Base-by-base conservation (phyloP, 2,113 vertebrate genomes). In the Lates calcarifer region DNA sequence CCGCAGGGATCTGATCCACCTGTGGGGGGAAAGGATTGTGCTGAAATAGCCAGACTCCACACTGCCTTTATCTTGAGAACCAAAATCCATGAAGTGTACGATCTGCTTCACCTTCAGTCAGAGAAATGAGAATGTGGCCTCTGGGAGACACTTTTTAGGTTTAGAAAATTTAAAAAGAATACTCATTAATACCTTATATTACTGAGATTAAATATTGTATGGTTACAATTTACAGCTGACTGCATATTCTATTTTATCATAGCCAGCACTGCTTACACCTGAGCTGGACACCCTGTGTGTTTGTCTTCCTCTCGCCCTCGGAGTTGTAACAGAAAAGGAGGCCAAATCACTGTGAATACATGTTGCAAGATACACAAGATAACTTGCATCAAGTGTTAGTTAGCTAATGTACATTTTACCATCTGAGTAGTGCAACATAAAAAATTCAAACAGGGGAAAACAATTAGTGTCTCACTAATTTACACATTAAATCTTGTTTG, bases 1-100 rank as follows among this genome's bases (percentile, higher is more conserved):
- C 91, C 57, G 28, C 70, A 53, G 85, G 85, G 90, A 93, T 91
- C 87, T 79, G 86, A 91, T 92, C 89, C 81, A 89, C 87, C 88
- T 80, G 83, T 91, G 77, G 78, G 91, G 91, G 88, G 84, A 71
- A 72, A 84, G 84, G 81, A 89, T 91, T 88, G 87, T 86, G 85
- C 90, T 87, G 85, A 83, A 93, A 90, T 80, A 85, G 90, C 81
- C 83, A 55, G 85, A 84, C 82, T 70, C 76, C 74, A 70, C 63
- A 49, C 85, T 78, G 83, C 84, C 84, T 91, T 90, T 77, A 92
- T 92, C 82, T 88, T 62, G 41, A 83, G 64, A 77, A 69, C 55
- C 45, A 78, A 80, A 80, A 85, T 87, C 72, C 80, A 86, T 80
- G 43, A 70, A 88, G 77, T 89, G 60, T 82, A 56, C 7, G 60